Evolutionary conservation across 1,140 invertebrate genomes (phyloP).

Genomic region (Drosophila dunni): DNA sequence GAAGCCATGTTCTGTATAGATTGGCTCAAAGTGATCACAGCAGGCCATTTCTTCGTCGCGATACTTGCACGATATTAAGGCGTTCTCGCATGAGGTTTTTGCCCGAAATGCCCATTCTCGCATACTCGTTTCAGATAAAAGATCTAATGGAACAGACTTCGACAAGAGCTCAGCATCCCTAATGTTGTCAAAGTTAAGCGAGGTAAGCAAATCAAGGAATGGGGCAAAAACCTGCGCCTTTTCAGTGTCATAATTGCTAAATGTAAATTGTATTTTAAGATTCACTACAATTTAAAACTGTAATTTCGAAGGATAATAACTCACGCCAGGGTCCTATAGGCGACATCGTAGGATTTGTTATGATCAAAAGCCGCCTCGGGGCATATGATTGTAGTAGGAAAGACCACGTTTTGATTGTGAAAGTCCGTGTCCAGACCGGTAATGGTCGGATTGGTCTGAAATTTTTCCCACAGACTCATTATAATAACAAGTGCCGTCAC

Average conservation of each 20-base stretch:
- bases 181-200: constrained; percentile 80
- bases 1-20: constrained; percentile 89
- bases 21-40: constrained; percentile 87
- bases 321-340: constrained; percentile 72
- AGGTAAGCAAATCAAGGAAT: constrained; percentile 80
- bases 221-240: constrained; percentile 58
- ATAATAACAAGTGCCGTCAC: constrained; percentile 89
- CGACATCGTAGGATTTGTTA: constrained; percentile 61
- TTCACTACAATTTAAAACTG: neutral
- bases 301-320: constrained; percentile 1
- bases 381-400: constrained; percentile 89
- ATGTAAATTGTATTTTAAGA: neutral
- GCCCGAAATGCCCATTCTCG: constrained; percentile 70
- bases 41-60: constrained; percentile 87
- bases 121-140: constrained; percentile 59
- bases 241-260: constrained; percentile 63
- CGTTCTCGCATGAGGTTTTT: constrained; percentile 64
- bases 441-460: constrained; percentile 92
- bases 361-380: constrained; percentile 85
- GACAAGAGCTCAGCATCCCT: constrained; percentile 58
- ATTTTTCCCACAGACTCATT: constrained; percentile 90
- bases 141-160: constrained; percentile 43
- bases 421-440: constrained; percentile 90
- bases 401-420: constrained; percentile 90
- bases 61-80: constrained; percentile 86